Percentiles rank a stretch among this genome's conserved stretches.
These are phyloP conservation scores for Polyommatus icarus DNA, from an alignment of 2,888 invertebrate genomes.

Conservation along the genomic window DNA sequence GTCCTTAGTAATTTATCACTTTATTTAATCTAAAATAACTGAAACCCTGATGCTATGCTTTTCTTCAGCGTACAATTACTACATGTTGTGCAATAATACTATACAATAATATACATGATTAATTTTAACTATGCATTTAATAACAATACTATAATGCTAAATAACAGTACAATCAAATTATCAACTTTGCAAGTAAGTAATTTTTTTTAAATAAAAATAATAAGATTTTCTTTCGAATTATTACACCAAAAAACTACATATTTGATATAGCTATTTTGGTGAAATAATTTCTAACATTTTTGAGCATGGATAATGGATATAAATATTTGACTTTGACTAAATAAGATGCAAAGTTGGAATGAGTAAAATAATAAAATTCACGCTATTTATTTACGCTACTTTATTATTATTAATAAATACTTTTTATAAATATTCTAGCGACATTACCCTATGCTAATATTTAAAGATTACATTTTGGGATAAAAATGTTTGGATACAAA, in stretches of 20 bases:
- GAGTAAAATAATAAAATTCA: not conserved
- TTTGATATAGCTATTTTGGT: not conserved
- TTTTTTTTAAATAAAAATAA: not conserved
- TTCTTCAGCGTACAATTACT: not conserved
- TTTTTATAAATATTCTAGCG: conserved; percentile 16
- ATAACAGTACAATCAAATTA: not conserved
- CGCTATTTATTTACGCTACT: not conserved
- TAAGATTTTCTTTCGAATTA: too few species aligned
- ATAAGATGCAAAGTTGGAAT: conserved; percentile 2
- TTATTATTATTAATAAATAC: conserved; percentile 11
- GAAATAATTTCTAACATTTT: not conserved
- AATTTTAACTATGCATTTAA: not conserved
- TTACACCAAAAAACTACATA: not conserved
- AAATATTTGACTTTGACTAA: not conserved
- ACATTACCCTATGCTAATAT: conserved; percentile 4
- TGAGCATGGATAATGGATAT: not conserved
- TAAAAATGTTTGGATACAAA: not conserved
- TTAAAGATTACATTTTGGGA: conserved; percentile 18
- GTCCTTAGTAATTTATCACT: not conserved
- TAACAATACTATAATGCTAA: not conserved
- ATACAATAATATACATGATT: conserved; percentile 9
- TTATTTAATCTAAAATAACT: not conserved
- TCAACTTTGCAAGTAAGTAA: not conserved
- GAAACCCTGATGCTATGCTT: conserved; percentile 6
- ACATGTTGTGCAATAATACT: conserved; percentile 16